Conservation (phyloP, 2,888 invertebrate genomes). For the Rugalucina vietnamica region DNA sequence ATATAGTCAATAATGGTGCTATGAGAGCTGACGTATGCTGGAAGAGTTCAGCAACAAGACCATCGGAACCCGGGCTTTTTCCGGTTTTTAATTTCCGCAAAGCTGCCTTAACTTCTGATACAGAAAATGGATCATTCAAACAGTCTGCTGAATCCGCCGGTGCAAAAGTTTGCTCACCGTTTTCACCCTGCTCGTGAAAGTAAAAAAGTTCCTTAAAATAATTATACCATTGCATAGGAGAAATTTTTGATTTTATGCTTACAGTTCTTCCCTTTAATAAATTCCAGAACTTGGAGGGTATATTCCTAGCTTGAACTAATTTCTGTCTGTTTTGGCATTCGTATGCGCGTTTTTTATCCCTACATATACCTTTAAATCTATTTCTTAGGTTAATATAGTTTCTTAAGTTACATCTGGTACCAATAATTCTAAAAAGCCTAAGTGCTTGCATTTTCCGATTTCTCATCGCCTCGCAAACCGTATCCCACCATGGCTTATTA, state of each 20-base stretch:
- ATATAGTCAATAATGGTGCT: not conserved
- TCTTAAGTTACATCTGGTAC: not conserved
- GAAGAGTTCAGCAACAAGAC: constrained; percentile 6
- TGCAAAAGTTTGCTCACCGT: not conserved
- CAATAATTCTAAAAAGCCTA: not conserved
- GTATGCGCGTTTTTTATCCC: not conserved
- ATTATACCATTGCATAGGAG: not conserved
- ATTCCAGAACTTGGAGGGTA: constrained; percentile 2
- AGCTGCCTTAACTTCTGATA: not conserved
- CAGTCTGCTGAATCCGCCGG: not conserved
- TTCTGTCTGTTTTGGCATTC: not conserved
- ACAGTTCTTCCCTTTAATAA: not conserved
- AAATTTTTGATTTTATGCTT: not conserved
- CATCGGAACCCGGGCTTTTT: constrained; percentile 5
- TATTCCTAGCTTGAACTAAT: not conserved
- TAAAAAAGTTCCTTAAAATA: not conserved
- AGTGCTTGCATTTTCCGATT: not conserved
- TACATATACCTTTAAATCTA: not conserved
- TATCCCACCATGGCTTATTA: constrained; percentile 7
- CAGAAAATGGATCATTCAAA: constrained; percentile 15
- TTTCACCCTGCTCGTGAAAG: not conserved
- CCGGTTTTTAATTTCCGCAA: constrained; percentile 13
- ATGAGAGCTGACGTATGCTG: not conserved
- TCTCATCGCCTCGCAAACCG: not conserved
- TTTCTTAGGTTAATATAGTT: not conserved